Conservation (phyloP, 2,888 invertebrate genomes). For the Caenorhabditis drosophilae region DNA sequence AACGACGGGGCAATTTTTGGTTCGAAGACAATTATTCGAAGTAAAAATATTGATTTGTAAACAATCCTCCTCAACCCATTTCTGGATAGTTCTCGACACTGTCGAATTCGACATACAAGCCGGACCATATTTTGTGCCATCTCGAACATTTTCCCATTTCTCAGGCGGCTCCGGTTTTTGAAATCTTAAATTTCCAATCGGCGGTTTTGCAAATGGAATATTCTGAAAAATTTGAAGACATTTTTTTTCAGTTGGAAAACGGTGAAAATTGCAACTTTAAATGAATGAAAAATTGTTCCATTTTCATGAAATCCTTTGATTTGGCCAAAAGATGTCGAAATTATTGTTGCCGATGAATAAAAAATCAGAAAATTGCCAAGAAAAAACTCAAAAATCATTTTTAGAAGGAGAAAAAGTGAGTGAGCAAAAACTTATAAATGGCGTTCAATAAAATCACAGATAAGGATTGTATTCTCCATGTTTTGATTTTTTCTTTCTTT, state of each 20-base stretch:
- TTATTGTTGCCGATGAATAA: not conserved
- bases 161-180: slow-evolving; percentile 33
- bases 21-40: slow-evolving; percentile 4
- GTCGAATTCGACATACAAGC: slow-evolving; percentile 59
- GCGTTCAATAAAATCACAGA: no score
- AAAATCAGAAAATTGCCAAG: not conserved
- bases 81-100: slow-evolving; percentile 44
- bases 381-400: not conserved
- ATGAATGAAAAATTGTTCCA: no score
- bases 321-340: not conserved
- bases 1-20: slow-evolving; percentile 50
- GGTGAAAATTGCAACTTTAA: no score
- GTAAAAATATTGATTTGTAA: slow-evolving; percentile 8
- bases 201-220: slow-evolving; percentile 57
- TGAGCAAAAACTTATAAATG: no score
- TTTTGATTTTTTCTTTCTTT: no score
- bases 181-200: slow-evolving; percentile 54
- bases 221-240: slow-evolving; percentile 19
- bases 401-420: not conserved
- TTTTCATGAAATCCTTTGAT: no score
- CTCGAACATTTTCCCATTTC: slow-evolving; percentile 46
- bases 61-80: slow-evolving; percentile 43
- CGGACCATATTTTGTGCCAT: slow-evolving; percentile 53
- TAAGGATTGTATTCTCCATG: no score
- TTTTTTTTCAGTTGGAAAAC: no score